Conservation (phyloP, 2,888 invertebrate genomes). For the Drosophila percnosoma region DNA sequence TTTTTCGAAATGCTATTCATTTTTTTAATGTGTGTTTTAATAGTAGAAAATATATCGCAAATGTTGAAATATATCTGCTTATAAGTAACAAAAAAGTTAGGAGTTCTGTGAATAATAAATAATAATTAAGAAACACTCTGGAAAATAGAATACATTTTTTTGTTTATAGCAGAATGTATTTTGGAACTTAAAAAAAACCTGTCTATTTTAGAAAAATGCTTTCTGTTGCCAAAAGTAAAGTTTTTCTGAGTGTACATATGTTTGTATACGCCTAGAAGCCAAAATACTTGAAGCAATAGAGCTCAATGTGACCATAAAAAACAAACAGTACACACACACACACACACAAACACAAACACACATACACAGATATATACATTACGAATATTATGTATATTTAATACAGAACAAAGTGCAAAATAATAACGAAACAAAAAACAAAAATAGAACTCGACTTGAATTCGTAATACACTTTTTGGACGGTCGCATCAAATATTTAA, state of each 20-base stretch:
- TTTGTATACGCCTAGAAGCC: neutral
- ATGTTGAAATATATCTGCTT: neutral
- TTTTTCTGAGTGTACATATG: neutral
- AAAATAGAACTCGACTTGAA: neutral
- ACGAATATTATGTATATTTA: conserved; percentile 50
- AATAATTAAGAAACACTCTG: neutral
- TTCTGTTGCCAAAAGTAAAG: neutral
- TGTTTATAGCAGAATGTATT: neutral
- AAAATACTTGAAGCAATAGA: conserved; percentile 1
- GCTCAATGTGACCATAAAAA: conserved; percentile 36
- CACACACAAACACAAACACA: neutral
- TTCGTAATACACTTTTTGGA: conserved; percentile 19
- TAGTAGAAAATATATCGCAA: neutral
- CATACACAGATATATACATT: conserved; percentile 1
- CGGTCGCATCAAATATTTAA: conserved; percentile 31
- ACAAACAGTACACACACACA: conserved; percentile 3
- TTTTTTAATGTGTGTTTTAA: neutral
- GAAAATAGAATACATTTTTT: neutral
- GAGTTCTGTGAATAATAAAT: too few species aligned
- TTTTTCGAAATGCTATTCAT: neutral
- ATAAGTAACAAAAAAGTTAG: too few species aligned
- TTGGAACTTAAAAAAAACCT: neutral
- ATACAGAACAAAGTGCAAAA: conserved; percentile 53
- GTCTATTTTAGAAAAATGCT: neutral
- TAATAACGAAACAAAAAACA: neutral